Base-by-base conservation (phyloP, 2,888 invertebrate species). In the Patella pellucida region DNA sequence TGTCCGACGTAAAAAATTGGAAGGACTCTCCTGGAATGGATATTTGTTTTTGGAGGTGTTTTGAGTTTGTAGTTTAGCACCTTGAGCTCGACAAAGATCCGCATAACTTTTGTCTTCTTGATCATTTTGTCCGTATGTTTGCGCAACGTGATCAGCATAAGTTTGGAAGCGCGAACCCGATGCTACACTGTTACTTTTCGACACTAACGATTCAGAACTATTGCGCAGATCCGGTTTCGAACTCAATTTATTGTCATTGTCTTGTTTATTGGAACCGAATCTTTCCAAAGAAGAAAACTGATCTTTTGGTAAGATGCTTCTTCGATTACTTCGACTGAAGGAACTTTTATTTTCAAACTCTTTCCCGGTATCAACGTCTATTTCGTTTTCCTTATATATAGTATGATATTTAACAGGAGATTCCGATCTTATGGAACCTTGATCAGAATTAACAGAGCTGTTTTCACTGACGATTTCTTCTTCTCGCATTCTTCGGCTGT, bases 401-500 rank as follows among this genome's bases (percentile, higher is more conserved):
- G 23, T 52, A 52, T 67, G 51, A 51, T 73, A 31, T 27, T 41
- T 41, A 41, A 73, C 31, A 1, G 54, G 62, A 51, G 27, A 31
- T 16, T 41, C 23, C 23, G 41, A 50, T n/a, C 54, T 16, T 9
- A 27, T 50, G 4, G 31, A 67, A 15, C 67, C 67, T 67, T 41
- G 72, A 19, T 67, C 62, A 19, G 16, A 68, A 19, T 67, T 56
- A 19, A 51, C 50, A 51, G 54, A 69, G 76, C 70, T 67, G 78
- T 82, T 50, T 79, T 78, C 41, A 76, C 73, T 31, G 79, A 79
- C 16, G 76, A 77, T 27, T 76, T 71, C 19, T 76, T 70, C n/a
- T 76, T 77, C 68, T 27, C 83, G 69, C 68, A 82, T 50, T 19
- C 71, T 76, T 50, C 75, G 74, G 2, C 82, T 78, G 12, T 81